Base-by-base conservation (phyloP, 2,113 vertebrate genomes). In the Corynorhinus townsendii region DNA sequence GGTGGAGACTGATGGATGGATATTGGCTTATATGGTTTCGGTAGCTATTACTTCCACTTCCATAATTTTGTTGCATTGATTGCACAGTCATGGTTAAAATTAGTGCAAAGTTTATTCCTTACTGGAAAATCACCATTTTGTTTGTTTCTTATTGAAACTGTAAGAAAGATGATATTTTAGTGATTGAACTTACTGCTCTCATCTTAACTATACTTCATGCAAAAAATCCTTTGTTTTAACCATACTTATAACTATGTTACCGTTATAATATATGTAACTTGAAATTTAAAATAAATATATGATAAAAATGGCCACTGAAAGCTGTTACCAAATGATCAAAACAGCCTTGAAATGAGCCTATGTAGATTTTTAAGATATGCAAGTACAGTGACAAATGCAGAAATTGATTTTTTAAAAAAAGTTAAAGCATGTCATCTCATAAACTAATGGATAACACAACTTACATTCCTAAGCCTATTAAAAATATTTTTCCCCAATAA, bases 291-390 rank as follows among this genome's bases (percentile, higher is more conserved):
- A 83, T 84, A 90, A 54, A 52, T 43, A 54, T 1, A 20, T 69
- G 52, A 80, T 52, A 28, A 92, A 95, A 96, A 81, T 14, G 11
- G 26, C 73, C 64, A 75, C 49, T 95, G 80, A 91, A 52, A 95
- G 8, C 40, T 92, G 45, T 77, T 86, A 93, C 26, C 22, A 88
- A 92, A 76, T 22, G 45, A 80, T 71, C 52, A 82, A 85, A 79
- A 79, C 20, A 22, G 52, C 33, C 15, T 85, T 95, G 71, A 71
- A 81, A 86, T 77, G 64, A 91, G 87, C 49, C 33, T 64, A 54
- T 19, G 54, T 56, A 77, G 72, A 90, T 86, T 89, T 97, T 54
- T 62, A 86, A 93, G 30, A 56, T 16, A 83, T 20, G 20, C 12
- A 79, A 56, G 33, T 69, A 90, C 73, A 96, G 45, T 52, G 62